These are phyloP conservation scores for Gadus macrocephalus DNA, from an alignment of 2,113 vertebrate genomes.

Conservation along the genomic window DNA sequence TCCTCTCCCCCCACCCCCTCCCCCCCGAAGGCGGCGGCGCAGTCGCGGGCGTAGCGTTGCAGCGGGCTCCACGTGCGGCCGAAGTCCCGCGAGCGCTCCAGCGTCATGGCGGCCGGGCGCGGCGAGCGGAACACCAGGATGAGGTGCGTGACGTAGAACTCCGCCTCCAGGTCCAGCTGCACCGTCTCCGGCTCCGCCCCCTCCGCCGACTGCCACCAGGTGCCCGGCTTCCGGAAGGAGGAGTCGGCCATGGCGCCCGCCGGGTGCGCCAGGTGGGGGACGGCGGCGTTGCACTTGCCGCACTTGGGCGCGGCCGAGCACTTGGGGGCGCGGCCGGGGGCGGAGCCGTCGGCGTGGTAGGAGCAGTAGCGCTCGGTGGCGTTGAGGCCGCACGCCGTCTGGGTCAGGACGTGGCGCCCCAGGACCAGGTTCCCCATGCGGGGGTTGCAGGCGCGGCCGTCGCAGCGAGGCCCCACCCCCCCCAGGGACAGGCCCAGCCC, in stretches of 20 bases:
- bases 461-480: conserved; percentile 75
- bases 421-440: conserved; percentile 90
- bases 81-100: conserved; percentile 94
- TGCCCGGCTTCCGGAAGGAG: conserved; percentile 86
- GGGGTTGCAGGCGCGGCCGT: conserved; percentile 88
- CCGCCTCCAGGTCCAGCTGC: conserved; percentile 86
- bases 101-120: conserved; percentile 86
- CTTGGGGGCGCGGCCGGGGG: conserved; percentile 38
- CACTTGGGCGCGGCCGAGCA: conserved; percentile 72
- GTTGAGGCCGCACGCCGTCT: conserved; percentile 80
- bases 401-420: conserved; percentile 80
- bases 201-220: conserved; percentile 94
- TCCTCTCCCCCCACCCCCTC: conserved; percentile 69
- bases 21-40: conserved; percentile 79
- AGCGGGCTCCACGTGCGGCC: conserved; percentile 86
- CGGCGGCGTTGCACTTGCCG: conserved; percentile 76
- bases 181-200: conserved; percentile 76
- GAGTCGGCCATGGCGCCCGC: conserved; percentile 91
- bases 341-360: conserved; percentile 61
- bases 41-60: conserved; percentile 89
- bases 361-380: conserved; percentile 80
- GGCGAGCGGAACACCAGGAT: conserved; percentile 93
- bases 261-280: conserved; percentile 77
- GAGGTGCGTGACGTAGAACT: conserved; percentile 95
- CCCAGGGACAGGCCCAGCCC: neutral